Evolutionary conservation across 1,140 invertebrate species (phyloP), one percentile per base, ranked within the genome.

Genomic region (Trachymyrmex cornetzi): DNA sequence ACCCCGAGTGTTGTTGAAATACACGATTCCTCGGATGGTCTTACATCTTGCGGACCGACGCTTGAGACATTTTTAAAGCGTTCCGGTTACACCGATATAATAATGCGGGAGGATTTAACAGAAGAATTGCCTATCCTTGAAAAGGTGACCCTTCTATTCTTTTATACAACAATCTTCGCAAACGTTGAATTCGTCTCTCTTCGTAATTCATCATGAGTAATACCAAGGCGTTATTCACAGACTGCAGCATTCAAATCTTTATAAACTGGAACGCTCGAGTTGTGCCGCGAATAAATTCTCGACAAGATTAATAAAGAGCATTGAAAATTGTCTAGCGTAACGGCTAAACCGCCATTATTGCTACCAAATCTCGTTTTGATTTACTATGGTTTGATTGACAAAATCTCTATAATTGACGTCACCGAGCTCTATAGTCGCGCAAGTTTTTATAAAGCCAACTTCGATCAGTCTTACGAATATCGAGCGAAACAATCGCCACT

Each of bases 401-500:
- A 57, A 16, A 75, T 38, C 7, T 50, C 14, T 48, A 24, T n/a
- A 19, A 34, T 12, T 50, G 19, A 24, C 9, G 6, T 48, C 6
- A 24, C 0, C 24, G 14, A 74, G 48, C n/a, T 24, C 34, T 48
- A 34, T 34, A 82, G 34, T 24, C 53, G 55, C 34, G 6, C n/a
- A 14, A 71, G 22, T 74, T 74, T 59, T 22, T 48, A 5, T 24
- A 14, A 14, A n/a, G 48, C 16, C 57, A 63, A 11, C 69, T 48
- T 84, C 14, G 55, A 84, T 84, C 24, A 14, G 27, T 34, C 55
- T 84, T 63, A 74, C 55, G 55, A 74, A 84, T 84, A 84, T 84
- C 80, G 80, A 74, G 55, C 27, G 34, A 84, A 84, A 82, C 80
- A 82, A 84, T 84, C 44, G 55, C 80, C 80, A 50, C 69, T 61